These are phyloP conservation scores for Syngnathus acus DNA, from an alignment of 2,797 vertebrate species.

Conservation along the genomic window DNA sequence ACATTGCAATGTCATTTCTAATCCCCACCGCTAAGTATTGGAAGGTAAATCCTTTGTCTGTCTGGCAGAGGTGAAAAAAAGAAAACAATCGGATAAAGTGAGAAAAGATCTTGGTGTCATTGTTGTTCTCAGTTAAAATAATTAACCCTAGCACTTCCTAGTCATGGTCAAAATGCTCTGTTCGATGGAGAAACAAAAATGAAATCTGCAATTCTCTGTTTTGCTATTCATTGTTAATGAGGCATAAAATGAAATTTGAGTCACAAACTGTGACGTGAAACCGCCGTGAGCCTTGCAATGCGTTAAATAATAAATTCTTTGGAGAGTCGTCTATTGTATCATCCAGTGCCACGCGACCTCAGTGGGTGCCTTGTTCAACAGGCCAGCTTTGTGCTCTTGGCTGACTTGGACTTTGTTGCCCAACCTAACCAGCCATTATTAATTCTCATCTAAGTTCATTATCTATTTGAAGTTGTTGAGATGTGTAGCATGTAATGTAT, in stretches of 20 bases:
- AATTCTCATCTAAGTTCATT: not conserved
- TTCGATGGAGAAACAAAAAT: not conserved
- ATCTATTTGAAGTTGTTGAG: constrained; percentile 1
- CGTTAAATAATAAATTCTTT: constrained; percentile 10
- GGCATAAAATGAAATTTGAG: too few relatives aligned
- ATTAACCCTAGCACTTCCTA: not conserved
- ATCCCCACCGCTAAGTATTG: constrained; percentile 52
- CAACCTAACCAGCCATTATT: constrained; percentile 35
- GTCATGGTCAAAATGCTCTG: not conserved
- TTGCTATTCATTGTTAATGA: too few relatives aligned
- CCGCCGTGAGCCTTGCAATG: too few relatives aligned
- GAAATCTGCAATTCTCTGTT: too few relatives aligned
- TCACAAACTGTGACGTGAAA: too few relatives aligned
- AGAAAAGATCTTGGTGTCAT: not conserved
- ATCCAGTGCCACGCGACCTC: constrained; percentile 24
- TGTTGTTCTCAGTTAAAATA: not conserved
- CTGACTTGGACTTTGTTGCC: constrained; percentile 60
- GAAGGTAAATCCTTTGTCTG: constrained; percentile 56
- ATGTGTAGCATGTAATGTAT: not conserved
- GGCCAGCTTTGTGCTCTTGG: constrained; percentile 53
- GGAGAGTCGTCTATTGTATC: constrained; percentile 20
- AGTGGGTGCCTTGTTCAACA: constrained; percentile 58
- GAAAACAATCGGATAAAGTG: constrained; percentile 42
- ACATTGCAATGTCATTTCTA: constrained; percentile 40
- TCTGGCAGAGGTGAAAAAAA: constrained; percentile 59